A percentile compares a stretch with the other conserved stretches of the same genome.
These are phyloP conservation scores for Molorchus minor DNA, from an alignment of 2,888 invertebrate species.

Conservation along the genomic window DNA sequence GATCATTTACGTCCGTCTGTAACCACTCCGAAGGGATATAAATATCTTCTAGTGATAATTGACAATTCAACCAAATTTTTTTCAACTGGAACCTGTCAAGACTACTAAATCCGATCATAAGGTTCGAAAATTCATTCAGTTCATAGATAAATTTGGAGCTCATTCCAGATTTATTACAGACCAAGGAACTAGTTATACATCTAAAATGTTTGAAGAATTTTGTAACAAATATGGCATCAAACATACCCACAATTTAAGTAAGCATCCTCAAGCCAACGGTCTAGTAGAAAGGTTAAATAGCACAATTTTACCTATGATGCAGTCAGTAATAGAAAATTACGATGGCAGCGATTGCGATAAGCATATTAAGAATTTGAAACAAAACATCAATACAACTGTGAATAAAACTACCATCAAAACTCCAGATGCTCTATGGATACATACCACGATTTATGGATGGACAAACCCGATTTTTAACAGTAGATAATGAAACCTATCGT, in stretches of 20 bases:
- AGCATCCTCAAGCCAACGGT: slow-evolving; percentile 19
- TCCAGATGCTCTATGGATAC: slow-evolving; percentile 9
- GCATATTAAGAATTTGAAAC: slow-evolving; percentile 3
- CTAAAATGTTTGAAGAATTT: slow-evolving; percentile 24
- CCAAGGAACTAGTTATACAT: not conserved
- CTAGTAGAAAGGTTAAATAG: slow-evolving; percentile 13
- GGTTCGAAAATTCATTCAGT: not conserved
- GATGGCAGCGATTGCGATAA: slow-evolving; percentile 13
- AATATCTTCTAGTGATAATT: slow-evolving; percentile 36
- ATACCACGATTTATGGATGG: not conserved
- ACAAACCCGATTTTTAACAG: not conserved
- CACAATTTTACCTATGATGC: not conserved
- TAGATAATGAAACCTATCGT: not conserved
- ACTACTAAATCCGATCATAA: slow-evolving; percentile 13
- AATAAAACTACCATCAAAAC: slow-evolving; percentile 36
- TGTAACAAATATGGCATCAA: slow-evolving; percentile 18
- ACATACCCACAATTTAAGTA: slow-evolving; percentile 13
- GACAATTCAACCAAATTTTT: slow-evolving; percentile 44
- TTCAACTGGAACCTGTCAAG: slow-evolving; percentile 32
- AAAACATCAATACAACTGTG: slow-evolving; percentile 30
- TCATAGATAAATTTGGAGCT: not conserved
- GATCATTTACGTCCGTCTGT: not conserved
- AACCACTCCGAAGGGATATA: not conserved
- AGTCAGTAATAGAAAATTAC: not conserved
- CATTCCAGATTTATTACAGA: not conserved